phyloP scores from a whole-genome alignment of 2,113 vertebrate species.

The Nothobranchius kuhntae region DNA sequence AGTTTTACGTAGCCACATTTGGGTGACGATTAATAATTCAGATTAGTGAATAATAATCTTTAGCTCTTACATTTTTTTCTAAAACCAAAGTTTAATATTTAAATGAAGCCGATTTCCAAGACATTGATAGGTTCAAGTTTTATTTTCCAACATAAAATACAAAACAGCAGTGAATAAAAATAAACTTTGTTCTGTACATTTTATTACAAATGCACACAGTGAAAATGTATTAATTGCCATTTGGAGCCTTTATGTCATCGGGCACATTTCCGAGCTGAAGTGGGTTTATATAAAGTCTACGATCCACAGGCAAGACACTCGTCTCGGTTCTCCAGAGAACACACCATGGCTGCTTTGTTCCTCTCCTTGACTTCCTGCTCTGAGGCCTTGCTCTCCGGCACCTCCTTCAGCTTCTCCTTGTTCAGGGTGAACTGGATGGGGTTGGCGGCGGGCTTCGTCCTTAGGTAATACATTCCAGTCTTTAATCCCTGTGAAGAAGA shows the following conservation, averaged over 20 bases:
- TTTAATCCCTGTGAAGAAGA: constrained; percentile 86
- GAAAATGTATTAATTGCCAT: neutral
- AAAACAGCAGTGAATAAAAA: neutral
- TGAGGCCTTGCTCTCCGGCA: constrained; percentile 52
- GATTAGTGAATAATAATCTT: too few species aligned
- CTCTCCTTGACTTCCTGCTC: constrained; percentile 85
- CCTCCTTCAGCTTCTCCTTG: constrained; percentile 92
- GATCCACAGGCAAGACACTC: constrained; percentile 97
- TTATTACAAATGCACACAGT: neutral
- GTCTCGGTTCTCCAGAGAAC: constrained; percentile 93
- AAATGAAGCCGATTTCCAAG: too few species aligned
- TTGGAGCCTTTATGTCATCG: neutral
- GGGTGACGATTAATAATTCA: too few species aligned
- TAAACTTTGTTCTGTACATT: constrained; percentile 40
- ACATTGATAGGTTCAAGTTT: too few species aligned
- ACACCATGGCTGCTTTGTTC: constrained; percentile 95
- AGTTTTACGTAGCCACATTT: too few species aligned
- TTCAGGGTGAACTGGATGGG: constrained; percentile 98
- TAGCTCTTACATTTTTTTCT: too few species aligned
- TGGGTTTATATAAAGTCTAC: constrained; percentile 29
- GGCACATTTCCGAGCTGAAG: neutral
- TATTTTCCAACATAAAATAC: neutral
- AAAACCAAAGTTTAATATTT: too few species aligned
- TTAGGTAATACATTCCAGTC: constrained; percentile 98
- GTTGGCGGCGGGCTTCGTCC: constrained; percentile 94